Evolutionary conservation across 1,140 invertebrate genomes (phyloP), one percentile per base, ranked within the genome.

Genomic region (Zaprionus nigranus): DNA sequence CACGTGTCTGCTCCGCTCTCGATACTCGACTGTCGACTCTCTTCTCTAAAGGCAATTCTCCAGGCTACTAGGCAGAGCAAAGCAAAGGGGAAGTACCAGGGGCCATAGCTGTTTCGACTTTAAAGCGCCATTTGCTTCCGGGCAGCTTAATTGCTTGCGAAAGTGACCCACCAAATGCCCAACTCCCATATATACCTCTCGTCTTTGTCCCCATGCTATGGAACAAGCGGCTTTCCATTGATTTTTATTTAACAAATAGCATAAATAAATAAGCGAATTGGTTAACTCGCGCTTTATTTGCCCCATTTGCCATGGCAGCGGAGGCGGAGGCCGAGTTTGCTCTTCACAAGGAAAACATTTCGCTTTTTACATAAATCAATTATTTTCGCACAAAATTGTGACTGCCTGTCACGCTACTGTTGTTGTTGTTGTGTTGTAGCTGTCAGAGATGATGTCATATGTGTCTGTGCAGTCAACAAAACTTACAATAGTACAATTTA

Each of bases 241-340:
- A 71, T 79, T 79, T 46, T 81, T 75, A 79, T 81, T 79, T 75
- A 75, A 75, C 79, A 78, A 79, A 79, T 68, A 56, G 22, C 38
- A 34, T 28, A 40, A 65, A 66, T 28, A 59, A 53, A 40, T 49
- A 30, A 51, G 36, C 57, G 38, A 46, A 34, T 59, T n/a, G 3
- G 17, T 36, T 73, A 22, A 34, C 56, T 61, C 58, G 53, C 20
- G 5, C 22, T 34, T 67, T 60, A 54, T 60, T 73, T 60, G 22
- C 43, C 40, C 63, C 12, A 13, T 63, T 53, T 51, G n/a, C 40
- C 54, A 61, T 40, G 46, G 40, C 12, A 46, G 68, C 38, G 26
- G 43, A 62, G 40, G 71, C 9, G 60, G 38, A 7, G 36, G 68
- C 36, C 26, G 43, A 56, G 40, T 57, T 57, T 57, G 36, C 63